A percentile compares a stretch with the other conserved stretches of the same genome.
These are phyloP conservation scores for Saccostrea cuccullata DNA, from an alignment of 1,140 invertebrate species.

Conservation along the genomic window DNA sequence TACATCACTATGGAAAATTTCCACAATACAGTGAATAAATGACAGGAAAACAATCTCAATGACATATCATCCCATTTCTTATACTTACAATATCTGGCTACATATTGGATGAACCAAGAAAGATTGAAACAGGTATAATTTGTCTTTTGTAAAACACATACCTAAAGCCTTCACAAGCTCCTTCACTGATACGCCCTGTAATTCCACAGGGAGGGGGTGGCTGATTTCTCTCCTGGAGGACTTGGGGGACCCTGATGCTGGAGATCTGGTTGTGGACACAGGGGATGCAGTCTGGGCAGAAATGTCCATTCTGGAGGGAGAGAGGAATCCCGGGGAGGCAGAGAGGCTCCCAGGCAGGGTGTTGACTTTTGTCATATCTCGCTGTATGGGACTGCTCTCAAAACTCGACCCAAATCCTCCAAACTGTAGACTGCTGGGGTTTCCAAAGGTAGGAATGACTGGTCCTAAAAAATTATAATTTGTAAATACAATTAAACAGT, in stretches of 20 bases:
- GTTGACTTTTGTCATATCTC: constrained; percentile 1
- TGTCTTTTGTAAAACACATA: constrained; percentile 57
- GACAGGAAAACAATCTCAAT: not conserved
- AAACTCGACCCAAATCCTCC: constrained; percentile 37
- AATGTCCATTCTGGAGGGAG: constrained; percentile 41
- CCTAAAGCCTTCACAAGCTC: constrained; percentile 89
- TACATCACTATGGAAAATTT: not conserved
- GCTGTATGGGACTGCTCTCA: constrained; percentile 19
- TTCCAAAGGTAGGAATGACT: constrained; percentile 44
- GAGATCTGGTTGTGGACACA: constrained; percentile 55
- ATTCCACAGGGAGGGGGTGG: constrained; percentile 82
- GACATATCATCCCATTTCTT: not conserved
- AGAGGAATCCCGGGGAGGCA: constrained; percentile 45
- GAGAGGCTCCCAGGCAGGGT: constrained; percentile 23
- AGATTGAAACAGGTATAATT: constrained; percentile 26
- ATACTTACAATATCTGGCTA: not conserved
- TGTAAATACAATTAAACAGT: not conserved
- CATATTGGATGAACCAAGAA: constrained; percentile 19
- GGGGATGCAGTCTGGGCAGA: constrained; percentile 51
- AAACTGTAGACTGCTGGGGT: constrained; percentile 37
- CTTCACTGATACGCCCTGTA: constrained; percentile 87
- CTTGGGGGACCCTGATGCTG: constrained; percentile 60
- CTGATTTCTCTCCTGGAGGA: constrained; percentile 58
- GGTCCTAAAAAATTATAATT: not conserved
- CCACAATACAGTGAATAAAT: not conserved